These are phyloP conservation scores for Solenodon paradoxus DNA, from an alignment of 2,113 vertebrate genomes.

Conservation along the genomic window DNA sequence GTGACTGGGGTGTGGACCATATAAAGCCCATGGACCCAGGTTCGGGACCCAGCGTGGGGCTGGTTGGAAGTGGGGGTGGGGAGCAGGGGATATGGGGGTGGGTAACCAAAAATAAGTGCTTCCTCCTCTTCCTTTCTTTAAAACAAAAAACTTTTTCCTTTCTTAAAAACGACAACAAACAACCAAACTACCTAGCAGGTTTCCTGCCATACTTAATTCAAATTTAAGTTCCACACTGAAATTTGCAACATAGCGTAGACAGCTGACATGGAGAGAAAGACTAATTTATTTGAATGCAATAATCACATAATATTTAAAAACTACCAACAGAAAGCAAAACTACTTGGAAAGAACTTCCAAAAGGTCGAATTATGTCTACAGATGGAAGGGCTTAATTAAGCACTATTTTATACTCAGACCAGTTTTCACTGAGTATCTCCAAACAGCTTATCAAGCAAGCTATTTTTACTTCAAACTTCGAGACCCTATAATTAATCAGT, in stretches of 20 bases:
- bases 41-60: no score
- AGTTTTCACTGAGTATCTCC: neutral
- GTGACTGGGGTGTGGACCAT: no score
- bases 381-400: neutral
- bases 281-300: neutral
- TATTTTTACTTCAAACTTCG: neutral
- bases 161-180: no score
- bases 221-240: neutral
- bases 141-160: no score
- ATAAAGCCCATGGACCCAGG: no score
- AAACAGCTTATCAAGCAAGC: neutral
- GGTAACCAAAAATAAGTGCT: no score
- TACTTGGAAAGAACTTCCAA: neutral
- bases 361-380: neutral
- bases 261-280: neutral
- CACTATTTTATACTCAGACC: neutral
- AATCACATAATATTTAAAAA: constrained; percentile 1
- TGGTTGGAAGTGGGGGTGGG: no score
- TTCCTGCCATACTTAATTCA: neutral
- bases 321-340: neutral
- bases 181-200: neutral
- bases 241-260: neutral
- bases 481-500: neutral
- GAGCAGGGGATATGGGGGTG: no score
- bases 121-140: no score